Evolutionary conservation across 2,888 invertebrate genomes (phyloP), one percentile per base, ranked within the genome.

Genomic region (Rhopalosiphum nymphaeae): DNA sequence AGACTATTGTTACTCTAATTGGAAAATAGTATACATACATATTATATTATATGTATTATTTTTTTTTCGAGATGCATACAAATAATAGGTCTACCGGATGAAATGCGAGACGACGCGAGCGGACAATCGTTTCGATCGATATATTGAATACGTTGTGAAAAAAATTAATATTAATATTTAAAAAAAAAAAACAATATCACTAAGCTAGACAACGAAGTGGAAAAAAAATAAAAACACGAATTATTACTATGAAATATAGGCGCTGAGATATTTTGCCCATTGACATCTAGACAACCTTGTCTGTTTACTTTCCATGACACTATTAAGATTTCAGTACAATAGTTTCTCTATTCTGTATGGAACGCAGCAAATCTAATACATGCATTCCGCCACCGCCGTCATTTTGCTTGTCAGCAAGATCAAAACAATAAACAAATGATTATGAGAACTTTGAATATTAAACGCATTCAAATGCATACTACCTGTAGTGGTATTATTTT

Each of bases 281-380:
- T 44, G 89, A 89, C 93, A 89, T 93, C 93, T 84, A 93, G 89
- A 89, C 93, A 93, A 89, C 93, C 93, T 93, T 93, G 93, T 93
- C 56, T 44, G 84, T 89, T 93, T 93, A 93, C 93, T 93, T 84
- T 93, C 89, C 84, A n/a, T 36, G 89, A 89, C 93, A 89, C 56
- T 89, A 78, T 78, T 87, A 44, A 53, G 36, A 44, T 78, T 26
- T 36, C 25, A 49, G 49, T 26, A 90, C 26, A 85, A 53, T 91
- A 85, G 84, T 85, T 84, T 21, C 9, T 78, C 78, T 91, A 91
- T 44, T 42, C 42, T 9, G 29, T 56, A 49, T n/a, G 2, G 36
- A 26, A 53, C 78, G 53, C 49, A 5, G 61, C n/a, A 53, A 36
- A 42, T 46, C 46, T 61, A 56, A 36, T 57, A 16, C 44, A 29